Evolutionary conservation across 2,113 vertebrate species (phyloP).

Genomic region (Eclectus roratus): DNA sequence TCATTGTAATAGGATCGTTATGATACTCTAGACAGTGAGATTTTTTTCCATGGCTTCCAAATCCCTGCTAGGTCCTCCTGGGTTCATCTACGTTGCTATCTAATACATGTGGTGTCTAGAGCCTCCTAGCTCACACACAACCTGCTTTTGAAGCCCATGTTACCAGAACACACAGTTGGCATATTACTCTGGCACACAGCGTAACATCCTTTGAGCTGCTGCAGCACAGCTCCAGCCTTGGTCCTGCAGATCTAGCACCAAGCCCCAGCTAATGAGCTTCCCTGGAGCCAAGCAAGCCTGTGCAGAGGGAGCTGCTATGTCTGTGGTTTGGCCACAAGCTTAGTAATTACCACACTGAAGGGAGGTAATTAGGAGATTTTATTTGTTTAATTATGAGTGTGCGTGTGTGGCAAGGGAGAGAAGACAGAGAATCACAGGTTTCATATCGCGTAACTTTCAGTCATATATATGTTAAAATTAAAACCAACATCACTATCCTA

Average conservation of each 20-base stretch:
- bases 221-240: background rate
- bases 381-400: background rate
- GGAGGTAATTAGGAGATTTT: background rate
- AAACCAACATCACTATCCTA: background rate
- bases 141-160: background rate
- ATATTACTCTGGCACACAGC: background rate
- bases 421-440: background rate
- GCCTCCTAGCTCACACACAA: background rate
- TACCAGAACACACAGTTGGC: background rate
- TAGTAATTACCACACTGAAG: background rate
- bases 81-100: background rate
- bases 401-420: background rate
- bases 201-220: background rate
- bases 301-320: background rate
- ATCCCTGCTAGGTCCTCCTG: background rate
- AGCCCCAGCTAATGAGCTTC: background rate
- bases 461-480: background rate
- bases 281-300: background rate
- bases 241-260: background rate
- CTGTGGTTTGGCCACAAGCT: background rate
- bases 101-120: background rate
- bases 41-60: background rate
- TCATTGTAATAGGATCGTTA: background rate
- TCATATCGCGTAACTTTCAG: background rate
- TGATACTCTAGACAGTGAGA: background rate